A percentile compares a stretch with the other conserved stretches of the same genome.
Evolutionary conservation across 1,140 invertebrate genomes (phyloP).

Genomic region (Solenopsis invicta): DNA sequence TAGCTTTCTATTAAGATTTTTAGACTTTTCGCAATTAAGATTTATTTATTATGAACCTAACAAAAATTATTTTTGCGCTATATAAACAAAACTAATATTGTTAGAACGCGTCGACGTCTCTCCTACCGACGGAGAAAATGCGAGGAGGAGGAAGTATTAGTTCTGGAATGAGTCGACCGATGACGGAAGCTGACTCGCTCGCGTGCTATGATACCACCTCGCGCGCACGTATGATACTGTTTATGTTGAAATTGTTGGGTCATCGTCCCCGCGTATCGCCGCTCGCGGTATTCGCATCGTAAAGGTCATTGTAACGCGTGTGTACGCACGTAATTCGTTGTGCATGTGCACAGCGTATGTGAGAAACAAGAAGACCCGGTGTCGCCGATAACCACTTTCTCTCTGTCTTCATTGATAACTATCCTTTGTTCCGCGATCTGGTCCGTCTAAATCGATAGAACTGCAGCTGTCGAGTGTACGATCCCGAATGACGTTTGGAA

Average conservation of each 20-base stretch:
- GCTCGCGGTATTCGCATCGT: slow-evolving; percentile 52
- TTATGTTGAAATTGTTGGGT: slow-evolving; percentile 74
- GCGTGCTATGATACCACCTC: slow-evolving; percentile 12
- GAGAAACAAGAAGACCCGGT: slow-evolving; percentile 49
- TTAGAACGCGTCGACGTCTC: not conserved
- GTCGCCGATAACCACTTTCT: slow-evolving; percentile 57
- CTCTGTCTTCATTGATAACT: slow-evolving; percentile 64
- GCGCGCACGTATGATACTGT: slow-evolving; percentile 46
- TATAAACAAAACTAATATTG: not conserved
- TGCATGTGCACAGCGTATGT: not conserved
- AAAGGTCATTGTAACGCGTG: slow-evolving; percentile 73
- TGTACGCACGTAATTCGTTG: slow-evolving; percentile 19
- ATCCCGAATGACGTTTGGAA: not conserved
- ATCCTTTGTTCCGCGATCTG: slow-evolving; percentile 69
- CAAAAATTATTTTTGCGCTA: not conserved
- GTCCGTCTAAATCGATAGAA: slow-evolving; percentile 34
- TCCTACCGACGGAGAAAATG: slow-evolving; percentile 52
- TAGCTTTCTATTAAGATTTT: not conserved
- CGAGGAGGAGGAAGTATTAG: slow-evolving; percentile 34
- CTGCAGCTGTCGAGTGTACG: not conserved
- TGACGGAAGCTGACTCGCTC: slow-evolving; percentile 60
- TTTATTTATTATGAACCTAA: not conserved
- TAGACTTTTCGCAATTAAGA: not conserved
- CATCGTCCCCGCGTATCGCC: slow-evolving; percentile 63
- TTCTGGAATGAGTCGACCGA: slow-evolving; percentile 56